Evolutionary conservation across 2,113 vertebrate species (phyloP).

Genomic region (Eurystomus gularis): DNA sequence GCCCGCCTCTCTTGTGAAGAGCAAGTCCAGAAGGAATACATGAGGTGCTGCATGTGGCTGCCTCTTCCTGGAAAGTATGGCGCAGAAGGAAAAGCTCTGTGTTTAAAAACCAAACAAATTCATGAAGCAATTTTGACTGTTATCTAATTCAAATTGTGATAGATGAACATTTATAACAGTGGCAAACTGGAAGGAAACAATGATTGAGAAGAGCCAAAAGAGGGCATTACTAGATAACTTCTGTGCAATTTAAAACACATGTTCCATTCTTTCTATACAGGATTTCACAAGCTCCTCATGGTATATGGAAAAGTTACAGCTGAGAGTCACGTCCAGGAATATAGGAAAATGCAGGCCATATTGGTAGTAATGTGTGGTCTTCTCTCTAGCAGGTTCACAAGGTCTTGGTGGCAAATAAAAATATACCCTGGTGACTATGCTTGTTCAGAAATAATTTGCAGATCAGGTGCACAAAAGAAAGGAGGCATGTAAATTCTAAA

Average conservation of each 20-base stretch:
- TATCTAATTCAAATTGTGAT: conserved; percentile 63
- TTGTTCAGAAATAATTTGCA: not conserved
- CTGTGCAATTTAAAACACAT: conserved; percentile 9
- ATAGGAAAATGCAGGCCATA: not conserved
- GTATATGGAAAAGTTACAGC: not conserved
- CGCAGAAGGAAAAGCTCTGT: not conserved
- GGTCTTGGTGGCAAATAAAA: not conserved
- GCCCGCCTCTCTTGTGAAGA: not conserved
- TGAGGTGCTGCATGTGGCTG: not conserved
- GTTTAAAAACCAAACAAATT: not conserved
- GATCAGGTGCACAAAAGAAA: not conserved
- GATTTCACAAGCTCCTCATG: not conserved
- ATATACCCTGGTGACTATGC: not conserved
- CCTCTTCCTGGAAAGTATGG: not conserved
- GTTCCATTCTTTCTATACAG: not conserved
- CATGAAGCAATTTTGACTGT: conserved; percentile 23
- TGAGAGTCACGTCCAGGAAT: not conserved
- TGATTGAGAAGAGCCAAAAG: conserved; percentile 29
- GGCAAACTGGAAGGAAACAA: conserved; percentile 8
- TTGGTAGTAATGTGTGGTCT: not conserved
- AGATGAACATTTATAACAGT: not conserved
- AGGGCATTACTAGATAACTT: conserved; percentile 47
- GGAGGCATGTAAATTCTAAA: not conserved
- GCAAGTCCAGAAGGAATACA: not conserved
- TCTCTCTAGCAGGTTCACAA: not conserved